Base-by-base conservation (phyloP, 2,113 vertebrate genomes). In the Nothocercus nigrocapillus region DNA sequence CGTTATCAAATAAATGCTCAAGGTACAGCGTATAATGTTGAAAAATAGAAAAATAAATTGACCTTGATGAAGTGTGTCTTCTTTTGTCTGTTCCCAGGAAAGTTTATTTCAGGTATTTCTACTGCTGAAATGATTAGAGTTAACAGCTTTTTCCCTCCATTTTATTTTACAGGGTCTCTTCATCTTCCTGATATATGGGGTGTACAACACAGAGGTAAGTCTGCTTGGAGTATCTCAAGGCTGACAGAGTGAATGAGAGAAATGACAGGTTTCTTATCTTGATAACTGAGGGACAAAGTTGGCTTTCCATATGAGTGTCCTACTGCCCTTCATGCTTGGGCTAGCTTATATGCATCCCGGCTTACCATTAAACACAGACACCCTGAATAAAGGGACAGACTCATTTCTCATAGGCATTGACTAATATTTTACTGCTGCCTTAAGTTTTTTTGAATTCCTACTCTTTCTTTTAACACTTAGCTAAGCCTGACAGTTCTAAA, bases 121-220 rank as follows among this genome's bases (percentile, higher is more conserved):
- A 96, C 97, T 96, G 98, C 97, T 97, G 97, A 98, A 98, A 98
- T 98, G 98, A 98, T 98, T 98, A 98, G 97, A 98, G 96, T 96
- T 98, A 98, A 98, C 98, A 98, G 98, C 98, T 98, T 97, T 98
- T 95, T 86, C 97, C 97, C 97, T 98, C 97, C 98, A 95, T 98
- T 98, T 98, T 98, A 96, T 98, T 98, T 97, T 98, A 98, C 98
- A 99, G 99, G 99, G 98, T 98, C 99, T 99, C 98, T 99, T 99
- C 98, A 99, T 99, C 99, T 99, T 99, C 98, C 99, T 99, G 99
- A 99, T 99, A 98, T 99, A 99, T 99, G 99, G 99, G 98, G 98
- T 99, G 98, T 98, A 99, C 99, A 98, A 98, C 98, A 98, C 98
- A 98, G 99, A 99, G 99, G 98, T 99, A 98, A 99, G 99, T 99